phyloP scores from a whole-genome alignment of 92 coral and sea anemone species.

The Zoanthus sansibaricus region DNA sequence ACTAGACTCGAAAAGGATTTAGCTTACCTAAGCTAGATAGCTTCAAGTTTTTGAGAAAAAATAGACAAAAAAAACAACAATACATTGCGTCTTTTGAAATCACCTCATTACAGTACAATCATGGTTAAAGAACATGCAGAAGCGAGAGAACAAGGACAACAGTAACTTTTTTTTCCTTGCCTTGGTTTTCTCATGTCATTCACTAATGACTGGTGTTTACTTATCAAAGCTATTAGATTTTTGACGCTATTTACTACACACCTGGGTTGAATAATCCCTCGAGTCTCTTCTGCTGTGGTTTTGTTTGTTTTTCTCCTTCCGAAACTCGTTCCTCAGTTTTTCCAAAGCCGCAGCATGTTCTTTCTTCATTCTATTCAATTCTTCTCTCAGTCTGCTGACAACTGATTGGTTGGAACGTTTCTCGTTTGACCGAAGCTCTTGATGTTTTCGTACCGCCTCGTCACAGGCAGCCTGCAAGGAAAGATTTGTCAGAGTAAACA shows the following conservation, averaged over 20 bases:
- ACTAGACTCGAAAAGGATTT: too few relatives aligned
- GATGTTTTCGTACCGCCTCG: conserved; percentile 66
- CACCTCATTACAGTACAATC: too few relatives aligned
- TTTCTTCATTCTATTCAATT: conserved; percentile 61
- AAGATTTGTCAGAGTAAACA: neutral
- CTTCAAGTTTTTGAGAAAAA: too few relatives aligned
- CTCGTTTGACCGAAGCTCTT: conserved; percentile 72
- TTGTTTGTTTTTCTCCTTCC: conserved; percentile 57
- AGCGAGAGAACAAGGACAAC: too few relatives aligned
- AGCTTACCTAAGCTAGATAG: too few relatives aligned
- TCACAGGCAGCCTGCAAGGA: conserved; percentile 55
- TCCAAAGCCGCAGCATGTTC: conserved; percentile 61
- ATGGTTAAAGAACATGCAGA: too few relatives aligned
- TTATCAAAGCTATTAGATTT: neutral
- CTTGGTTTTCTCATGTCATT: too few relatives aligned
- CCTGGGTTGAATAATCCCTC: conserved; percentile 68
- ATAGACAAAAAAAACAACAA: too few relatives aligned
- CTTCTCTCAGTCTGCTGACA: conserved; percentile 62
- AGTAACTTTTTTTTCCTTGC: too few relatives aligned
- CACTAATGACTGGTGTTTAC: too few relatives aligned
- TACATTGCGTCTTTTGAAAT: too few relatives aligned
- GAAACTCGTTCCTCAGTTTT: conserved; percentile 60
- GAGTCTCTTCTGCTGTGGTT: conserved; percentile 53
- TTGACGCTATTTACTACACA: neutral
- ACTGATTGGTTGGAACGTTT: conserved; percentile 63